Base-by-base conservation (phyloP, 2,797 vertebrate species). In the Hybognathus amarus region DNA sequence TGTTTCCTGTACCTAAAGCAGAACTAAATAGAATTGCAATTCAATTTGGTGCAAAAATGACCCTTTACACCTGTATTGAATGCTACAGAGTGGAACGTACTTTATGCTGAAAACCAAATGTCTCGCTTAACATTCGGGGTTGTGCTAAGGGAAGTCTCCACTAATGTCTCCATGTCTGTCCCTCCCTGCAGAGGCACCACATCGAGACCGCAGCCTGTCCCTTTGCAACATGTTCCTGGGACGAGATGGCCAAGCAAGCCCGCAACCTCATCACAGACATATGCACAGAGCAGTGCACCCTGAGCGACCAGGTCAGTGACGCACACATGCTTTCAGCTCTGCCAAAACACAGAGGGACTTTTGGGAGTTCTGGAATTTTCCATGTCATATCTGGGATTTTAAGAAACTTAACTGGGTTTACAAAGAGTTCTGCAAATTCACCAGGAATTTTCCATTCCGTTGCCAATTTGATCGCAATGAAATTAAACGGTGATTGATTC, bases 221-320 rank as follows among this genome's bases (percentile, higher is more conserved):
- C 88, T 99, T 86, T 99, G 98, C 90, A 99, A 99, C 94, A 99
- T 99, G 98, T 99, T 99, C 91, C 91, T 99, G 94, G 94, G 98
- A 99, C 86, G 98, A 99, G 93, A 99, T 99, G 97, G 98, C 98
- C 30, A 99, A 99, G 80, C 98, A 99, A 89, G 98, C 98, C 86
- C 93, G 97, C 79, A 99, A 99, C 93, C 96, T 99, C 83, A 99
- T 99, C 91, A 99, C 97, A 13, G 97, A 99, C 88, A 99, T 99
- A 93, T 99, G 98, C 93, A 99, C 98, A 45, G 98, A 99, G 68
- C 98, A 99, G 5, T 99, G 98, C 88, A 98, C 97, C 0, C 95
- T 99, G 83, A 99, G 97, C 78, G 98, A 99, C 92, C 98, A 99
- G 97, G 98, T 98, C 90, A 85, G 70, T 77, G 68, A 63, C 42